Evolutionary conservation across 2,888 invertebrate genomes (phyloP).

Genomic region (Papilio demoleus): DNA sequence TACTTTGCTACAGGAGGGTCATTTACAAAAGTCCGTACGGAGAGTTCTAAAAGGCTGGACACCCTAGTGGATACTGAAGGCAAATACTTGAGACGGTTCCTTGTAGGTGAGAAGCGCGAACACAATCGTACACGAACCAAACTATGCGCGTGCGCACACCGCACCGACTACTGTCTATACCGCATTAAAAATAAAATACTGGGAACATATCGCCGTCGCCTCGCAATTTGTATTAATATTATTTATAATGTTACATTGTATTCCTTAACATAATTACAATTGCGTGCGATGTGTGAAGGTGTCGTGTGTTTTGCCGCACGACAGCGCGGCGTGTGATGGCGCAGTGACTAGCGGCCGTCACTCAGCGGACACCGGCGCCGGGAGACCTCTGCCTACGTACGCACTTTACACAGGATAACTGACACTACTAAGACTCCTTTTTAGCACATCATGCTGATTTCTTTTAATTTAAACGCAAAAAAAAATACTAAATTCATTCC

Average conservation of each 20-base stretch:
- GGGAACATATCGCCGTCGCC: constrained; percentile 21
- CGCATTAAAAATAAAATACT: constrained; percentile 35
- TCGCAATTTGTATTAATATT: constrained; percentile 26
- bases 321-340: constrained; percentile 57
- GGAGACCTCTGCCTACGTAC: constrained; percentile 64
- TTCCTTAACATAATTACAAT: constrained; percentile 19
- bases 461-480: too few relatives aligned
- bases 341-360: constrained; percentile 78
- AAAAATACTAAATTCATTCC: neutral
- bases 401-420: constrained; percentile 52
- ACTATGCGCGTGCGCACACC: neutral
- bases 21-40: constrained; percentile 39
- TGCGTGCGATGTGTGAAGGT: constrained; percentile 26
- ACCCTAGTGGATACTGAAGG: constrained; percentile 31
- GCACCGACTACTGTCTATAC: constrained; percentile 18
- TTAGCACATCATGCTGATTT: too few relatives aligned
- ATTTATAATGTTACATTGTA: constrained; percentile 21
- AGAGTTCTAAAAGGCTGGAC: neutral
- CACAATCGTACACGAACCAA: constrained; percentile 6
- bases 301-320: constrained; percentile 27
- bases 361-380: constrained; percentile 64
- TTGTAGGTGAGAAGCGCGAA: constrained; percentile 20
- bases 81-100: constrained; percentile 37
- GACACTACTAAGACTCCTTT: too few relatives aligned
- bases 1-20: constrained; percentile 64